phyloP scores from a whole-genome alignment of 1,140 invertebrate species.

The Hyposmocoma kahamanoa region DNA sequence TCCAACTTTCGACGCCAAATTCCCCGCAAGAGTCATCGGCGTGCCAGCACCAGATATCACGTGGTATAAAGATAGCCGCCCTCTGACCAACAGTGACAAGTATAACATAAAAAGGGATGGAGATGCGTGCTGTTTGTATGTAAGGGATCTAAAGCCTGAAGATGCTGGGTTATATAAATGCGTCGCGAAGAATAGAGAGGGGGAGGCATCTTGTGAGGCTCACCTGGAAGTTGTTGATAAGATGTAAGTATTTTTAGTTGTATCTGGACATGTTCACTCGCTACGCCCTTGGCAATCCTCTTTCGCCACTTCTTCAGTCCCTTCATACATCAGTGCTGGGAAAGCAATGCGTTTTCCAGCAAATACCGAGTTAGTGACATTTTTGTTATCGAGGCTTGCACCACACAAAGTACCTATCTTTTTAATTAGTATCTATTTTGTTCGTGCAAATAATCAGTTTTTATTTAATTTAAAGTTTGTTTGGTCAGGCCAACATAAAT shows the following conservation, averaged over 20 bases:
- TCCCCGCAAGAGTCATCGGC: conserved; percentile 87
- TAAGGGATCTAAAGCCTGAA: conserved; percentile 78
- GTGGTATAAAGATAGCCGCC: conserved; percentile 88
- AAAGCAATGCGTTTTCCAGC: too few relatives aligned
- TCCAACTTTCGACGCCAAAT: conserved; percentile 85
- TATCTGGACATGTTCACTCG: too few relatives aligned
- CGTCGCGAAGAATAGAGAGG: conserved; percentile 85
- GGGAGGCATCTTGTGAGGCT: conserved; percentile 84
- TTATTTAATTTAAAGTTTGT: too few relatives aligned
- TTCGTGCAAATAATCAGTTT: too few relatives aligned
- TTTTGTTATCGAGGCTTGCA: too few relatives aligned
- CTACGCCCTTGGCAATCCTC: too few relatives aligned
- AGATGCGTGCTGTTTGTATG: conserved; percentile 83
- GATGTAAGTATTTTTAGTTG: conserved; percentile 86
- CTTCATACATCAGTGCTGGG: too few relatives aligned
- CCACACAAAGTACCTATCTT: too few relatives aligned
- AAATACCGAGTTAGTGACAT: too few relatives aligned
- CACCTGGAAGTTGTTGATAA: conserved; percentile 85
- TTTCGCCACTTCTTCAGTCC: too few relatives aligned
- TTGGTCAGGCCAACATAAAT: too few relatives aligned
- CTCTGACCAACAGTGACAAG: conserved; percentile 80
- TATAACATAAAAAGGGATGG: conserved; percentile 86
- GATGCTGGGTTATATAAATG: conserved; percentile 88
- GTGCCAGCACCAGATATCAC: conserved; percentile 89
- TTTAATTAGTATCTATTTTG: too few relatives aligned